Percentiles rank a stretch among this genome's conserved stretches.
Conservation (phyloP, 2,113 vertebrate genomes). For the Kryptolebias marmoratus region DNA sequence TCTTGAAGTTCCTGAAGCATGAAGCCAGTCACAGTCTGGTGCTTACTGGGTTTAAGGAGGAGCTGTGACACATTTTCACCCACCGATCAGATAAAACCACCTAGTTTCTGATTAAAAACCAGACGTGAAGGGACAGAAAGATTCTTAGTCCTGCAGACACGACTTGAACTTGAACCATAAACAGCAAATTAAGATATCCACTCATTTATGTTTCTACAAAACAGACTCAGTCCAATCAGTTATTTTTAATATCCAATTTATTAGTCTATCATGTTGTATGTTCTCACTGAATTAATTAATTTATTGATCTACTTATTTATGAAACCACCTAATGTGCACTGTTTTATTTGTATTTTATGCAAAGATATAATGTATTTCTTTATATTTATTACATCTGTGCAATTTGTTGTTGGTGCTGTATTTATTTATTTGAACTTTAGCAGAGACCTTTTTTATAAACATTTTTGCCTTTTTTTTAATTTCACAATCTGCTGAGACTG, state of each 20-base stretch:
- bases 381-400: constrained; percentile 3
- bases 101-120: neutral
- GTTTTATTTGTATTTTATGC: neutral
- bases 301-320: neutral
- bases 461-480: neutral
- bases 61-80: constrained; percentile 58
- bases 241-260: neutral
- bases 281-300: constrained; percentile 1
- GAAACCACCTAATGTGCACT: neutral
- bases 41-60: constrained; percentile 44
- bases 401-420: constrained; percentile 11
- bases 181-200: neutral
- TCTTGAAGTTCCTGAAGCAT: constrained; percentile 75
- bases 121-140: neutral
- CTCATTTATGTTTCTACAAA: neutral
- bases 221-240: neutral
- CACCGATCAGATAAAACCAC: neutral
- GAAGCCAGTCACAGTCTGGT: constrained; percentile 51
- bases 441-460: neutral
- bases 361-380: neutral
- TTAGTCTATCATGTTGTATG: neutral
- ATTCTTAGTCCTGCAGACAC: neutral
- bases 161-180: neutral
- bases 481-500: constrained; percentile 6
- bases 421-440: constrained; percentile 5